A percentile compares a stretch with the other conserved stretches of the same genome.
Evolutionary conservation across 2,113 vertebrate genomes (phyloP).

Genomic region (Macroglossus sobrinus): DNA sequence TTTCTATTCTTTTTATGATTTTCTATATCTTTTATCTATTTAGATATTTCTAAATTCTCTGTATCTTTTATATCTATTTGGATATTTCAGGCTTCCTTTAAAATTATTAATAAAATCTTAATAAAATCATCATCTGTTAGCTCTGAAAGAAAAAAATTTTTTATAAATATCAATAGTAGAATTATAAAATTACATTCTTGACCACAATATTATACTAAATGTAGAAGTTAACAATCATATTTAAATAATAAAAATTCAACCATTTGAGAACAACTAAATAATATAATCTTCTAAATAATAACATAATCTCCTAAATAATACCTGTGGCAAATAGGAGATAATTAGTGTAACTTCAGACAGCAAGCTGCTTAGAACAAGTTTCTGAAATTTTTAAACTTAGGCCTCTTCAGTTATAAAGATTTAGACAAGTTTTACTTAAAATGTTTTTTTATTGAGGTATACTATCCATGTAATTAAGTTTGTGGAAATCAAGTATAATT

Average conservation of each 20-base stretch:
- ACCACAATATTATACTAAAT: not conserved
- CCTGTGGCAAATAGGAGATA: not conserved
- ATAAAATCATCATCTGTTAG: not conserved
- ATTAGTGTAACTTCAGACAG: not conserved
- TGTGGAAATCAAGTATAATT: not conserved
- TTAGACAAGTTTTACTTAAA: not conserved
- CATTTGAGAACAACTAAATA: not conserved
- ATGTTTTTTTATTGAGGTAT: not conserved
- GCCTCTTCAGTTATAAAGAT: not conserved
- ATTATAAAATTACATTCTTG: not conserved
- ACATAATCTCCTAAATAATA: not conserved
- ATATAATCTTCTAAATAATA: too few species aligned
- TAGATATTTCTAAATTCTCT: not conserved
- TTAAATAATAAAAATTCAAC: not conserved
- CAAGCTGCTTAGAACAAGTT: not conserved
- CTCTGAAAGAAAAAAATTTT: not conserved
- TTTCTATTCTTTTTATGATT: not conserved
- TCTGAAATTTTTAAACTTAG: not conserved
- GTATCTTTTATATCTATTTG: not conserved
- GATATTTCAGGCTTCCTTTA: not conserved
- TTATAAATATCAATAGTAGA: not conserved
- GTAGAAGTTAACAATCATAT: not conserved
- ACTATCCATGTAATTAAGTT: not conserved
- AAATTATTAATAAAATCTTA: not conserved
- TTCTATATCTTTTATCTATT: not conserved